Evolutionary conservation across 2,888 invertebrate genomes (phyloP).

Genomic region (Spilosoma lubricipeda): DNA sequence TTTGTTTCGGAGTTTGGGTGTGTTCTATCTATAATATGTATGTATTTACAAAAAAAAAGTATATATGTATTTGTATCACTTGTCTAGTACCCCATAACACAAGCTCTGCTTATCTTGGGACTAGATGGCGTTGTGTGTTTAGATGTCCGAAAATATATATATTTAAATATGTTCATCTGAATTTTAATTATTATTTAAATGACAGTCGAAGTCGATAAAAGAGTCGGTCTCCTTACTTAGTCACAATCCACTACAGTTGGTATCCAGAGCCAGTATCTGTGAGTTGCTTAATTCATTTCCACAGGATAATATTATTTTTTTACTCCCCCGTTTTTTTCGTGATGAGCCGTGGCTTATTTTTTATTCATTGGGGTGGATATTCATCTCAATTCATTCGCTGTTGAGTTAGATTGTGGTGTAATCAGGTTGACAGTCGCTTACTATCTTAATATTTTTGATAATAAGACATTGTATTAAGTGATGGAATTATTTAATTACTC

Average conservation of each 20-base stretch:
- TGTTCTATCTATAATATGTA: too few species aligned
- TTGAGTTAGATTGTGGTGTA: constrained; percentile 74
- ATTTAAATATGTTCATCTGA: background rate
- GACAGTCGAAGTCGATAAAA: background rate
- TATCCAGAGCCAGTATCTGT: constrained; percentile 75
- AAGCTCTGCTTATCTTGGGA: too few species aligned
- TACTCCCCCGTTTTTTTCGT: constrained; percentile 80
- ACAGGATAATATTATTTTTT: constrained; percentile 87
- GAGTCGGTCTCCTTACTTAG: constrained; percentile 45
- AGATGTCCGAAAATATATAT: too few species aligned
- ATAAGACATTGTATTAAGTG: too few species aligned
- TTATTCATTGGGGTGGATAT: constrained; percentile 83
- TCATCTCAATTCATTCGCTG: constrained; percentile 71
- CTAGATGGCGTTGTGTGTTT: too few species aligned
- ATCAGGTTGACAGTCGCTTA: constrained; percentile 72
- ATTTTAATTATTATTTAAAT: background rate
- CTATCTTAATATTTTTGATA: constrained; percentile 23
- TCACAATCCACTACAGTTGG: constrained; percentile 46
- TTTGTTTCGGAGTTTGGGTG: too few species aligned
- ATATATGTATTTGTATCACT: too few species aligned
- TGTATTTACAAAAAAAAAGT: too few species aligned
- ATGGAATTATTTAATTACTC: too few species aligned
- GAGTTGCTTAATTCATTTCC: constrained; percentile 86
- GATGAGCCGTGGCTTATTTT: constrained; percentile 83
- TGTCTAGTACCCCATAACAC: too few species aligned